Conservation (phyloP, 92 coral and sea anemone species). For the Montipora capitata region DNA sequence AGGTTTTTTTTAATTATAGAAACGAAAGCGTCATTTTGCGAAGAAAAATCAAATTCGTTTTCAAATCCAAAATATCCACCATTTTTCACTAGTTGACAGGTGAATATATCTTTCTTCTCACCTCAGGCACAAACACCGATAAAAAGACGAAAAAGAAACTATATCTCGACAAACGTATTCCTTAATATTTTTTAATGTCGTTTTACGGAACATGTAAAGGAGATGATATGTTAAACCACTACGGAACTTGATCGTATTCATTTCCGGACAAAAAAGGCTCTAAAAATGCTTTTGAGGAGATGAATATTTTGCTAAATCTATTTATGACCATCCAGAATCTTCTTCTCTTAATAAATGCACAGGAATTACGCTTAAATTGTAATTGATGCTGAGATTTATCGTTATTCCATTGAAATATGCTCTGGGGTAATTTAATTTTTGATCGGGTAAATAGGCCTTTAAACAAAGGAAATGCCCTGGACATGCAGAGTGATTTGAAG, state of each 20-base stretch:
- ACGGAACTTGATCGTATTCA: not conserved
- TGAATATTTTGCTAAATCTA: not conserved
- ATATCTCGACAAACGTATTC: not conserved
- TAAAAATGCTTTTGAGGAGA: constrained; percentile 4
- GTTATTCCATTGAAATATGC: constrained; percentile 17
- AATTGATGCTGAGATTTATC: constrained; percentile 5
- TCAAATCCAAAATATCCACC: not conserved
- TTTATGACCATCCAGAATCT: not conserved
- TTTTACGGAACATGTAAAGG: not conserved
- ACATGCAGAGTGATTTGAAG: not conserved
- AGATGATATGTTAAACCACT: not conserved
- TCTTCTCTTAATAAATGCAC: not conserved
- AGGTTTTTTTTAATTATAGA: not conserved
- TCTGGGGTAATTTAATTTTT: not conserved
- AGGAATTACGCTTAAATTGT: not conserved
- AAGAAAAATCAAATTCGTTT: too few species aligned
- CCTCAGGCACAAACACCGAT: not conserved
- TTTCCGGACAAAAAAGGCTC: constrained; percentile 12
- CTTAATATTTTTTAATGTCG: not conserved
- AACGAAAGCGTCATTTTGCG: not conserved
- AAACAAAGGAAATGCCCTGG: not conserved
- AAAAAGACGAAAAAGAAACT: not conserved
- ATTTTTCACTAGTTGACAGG: not conserved
- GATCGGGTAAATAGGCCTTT: constrained; percentile 11
- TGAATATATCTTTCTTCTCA: not conserved